Evolutionary conservation across 2,113 vertebrate species (phyloP), one percentile per base, ranked within the genome.

Genomic region (Spea multiplicata): DNA sequence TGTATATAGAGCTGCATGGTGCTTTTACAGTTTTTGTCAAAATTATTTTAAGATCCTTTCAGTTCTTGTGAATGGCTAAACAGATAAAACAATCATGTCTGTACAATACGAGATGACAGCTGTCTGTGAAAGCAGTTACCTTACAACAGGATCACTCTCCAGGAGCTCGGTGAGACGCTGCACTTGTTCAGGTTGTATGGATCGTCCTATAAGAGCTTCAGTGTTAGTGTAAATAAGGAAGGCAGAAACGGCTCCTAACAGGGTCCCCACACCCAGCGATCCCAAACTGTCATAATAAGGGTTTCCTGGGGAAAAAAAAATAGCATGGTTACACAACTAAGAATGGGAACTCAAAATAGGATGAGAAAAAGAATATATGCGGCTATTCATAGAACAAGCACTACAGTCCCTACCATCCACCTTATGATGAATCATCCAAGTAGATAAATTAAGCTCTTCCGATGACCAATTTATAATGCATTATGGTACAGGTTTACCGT

Each of bases 191-290:
- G 96, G 88, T 82, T 97, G 93, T 83, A 99, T 99, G 83, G 97
- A 99, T 62, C 96, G 89, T 7, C 97, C 97, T 83, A 99, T 86
- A 59, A 99, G 92, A 4, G 96, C 97, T 87, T 98, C 94, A 0
- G 97, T 98, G 88, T 99, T 99, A 2, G 95, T 97, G 90, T 98
- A 98, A 90, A 99, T 99, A 2, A 99, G 95, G 88, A 99, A 99
- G 0, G 95, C 93, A 0, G 97, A 99, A 74, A 99, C 96, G 0
- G 90, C 66, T 44, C 96, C 96, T 80, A 99, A 83, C 82, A 99
- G 84, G 0, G 97, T 96, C 73, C 97, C 97, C 50, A 99, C 94
- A 12, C 96, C 95, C 3, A 99, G 87, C 30, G 97, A 99, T 1
- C 97, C 97, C 50, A 99, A 82, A 13, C 96, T 95, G 88, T 99